Evolutionary conservation across 2,797 vertebrate genomes (phyloP), one percentile per base, ranked within the genome.

Genomic region (Syngnathus rostellatus): DNA sequence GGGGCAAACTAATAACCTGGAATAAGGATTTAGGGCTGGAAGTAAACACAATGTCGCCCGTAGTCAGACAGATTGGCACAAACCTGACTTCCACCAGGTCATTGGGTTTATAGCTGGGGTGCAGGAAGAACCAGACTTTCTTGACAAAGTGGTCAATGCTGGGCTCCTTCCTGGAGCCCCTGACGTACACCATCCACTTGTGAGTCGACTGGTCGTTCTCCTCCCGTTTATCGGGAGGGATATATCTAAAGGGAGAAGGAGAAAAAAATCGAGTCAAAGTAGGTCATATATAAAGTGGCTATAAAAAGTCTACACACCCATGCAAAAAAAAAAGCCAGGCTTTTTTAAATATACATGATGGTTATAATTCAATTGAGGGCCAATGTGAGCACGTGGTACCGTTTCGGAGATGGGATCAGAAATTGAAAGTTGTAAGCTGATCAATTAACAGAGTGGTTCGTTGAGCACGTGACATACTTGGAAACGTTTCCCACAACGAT

Each of bases 51-150:
- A 55, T 59, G 51, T 75, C 45, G 21, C 19, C 68, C 55, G 43
- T 41, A 21, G 46, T 60, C 62, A 73, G 53, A 65, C 11, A 66
- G 17, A 25, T 58, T 62, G 41, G 41, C 46, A 77, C 81, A 75
- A 86, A 99, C 97, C 97, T 95, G 88, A 99, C 95, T 93, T 99
- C 97, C 63, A 99, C 97, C 46, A 99, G 92, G 83, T 99, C 97
- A 60, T 99, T 99, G 60, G 97, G 97, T 83, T 98, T 98, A 87
- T 99, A 99, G 88, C 97, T 99, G 72, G 97, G 97, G 81, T 99
- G 97, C 69, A 99, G 89, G 70, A 99, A 99, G 87, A 99, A 99
- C 97, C 97, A 99, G 73, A 99, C 95, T 91, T 98, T 99, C 89
- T 98, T 98, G 55, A 99, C 97, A 89, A 99, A 99, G 82, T 98